phyloP scores from a whole-genome alignment of 2,113 vertebrate species.

The Sturnira hondurensis region DNA sequence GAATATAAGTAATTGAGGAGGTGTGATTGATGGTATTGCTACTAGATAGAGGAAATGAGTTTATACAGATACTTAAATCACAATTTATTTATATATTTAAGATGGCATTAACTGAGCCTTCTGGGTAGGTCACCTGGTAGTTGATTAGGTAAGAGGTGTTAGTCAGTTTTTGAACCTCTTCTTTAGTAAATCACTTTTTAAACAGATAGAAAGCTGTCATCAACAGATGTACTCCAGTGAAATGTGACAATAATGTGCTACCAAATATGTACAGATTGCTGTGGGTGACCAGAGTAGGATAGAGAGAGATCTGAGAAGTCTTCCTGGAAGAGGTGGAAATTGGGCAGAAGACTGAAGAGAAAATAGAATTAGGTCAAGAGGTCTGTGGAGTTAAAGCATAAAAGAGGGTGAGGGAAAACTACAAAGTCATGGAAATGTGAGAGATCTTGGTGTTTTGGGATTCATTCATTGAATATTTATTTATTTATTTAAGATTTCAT shows the following conservation, averaged over 20 bases:
- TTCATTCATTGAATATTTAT: background rate
- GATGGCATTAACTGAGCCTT: background rate
- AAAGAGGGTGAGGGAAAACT: background rate
- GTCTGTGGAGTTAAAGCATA: background rate
- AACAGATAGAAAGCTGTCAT: background rate
- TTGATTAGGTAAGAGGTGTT: background rate
- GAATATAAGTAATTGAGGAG: background rate
- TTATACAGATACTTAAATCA: background rate
- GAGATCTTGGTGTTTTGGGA: background rate
- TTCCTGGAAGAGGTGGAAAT: background rate
- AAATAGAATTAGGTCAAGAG: background rate
- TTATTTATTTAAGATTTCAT: no score
- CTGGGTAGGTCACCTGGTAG: background rate
- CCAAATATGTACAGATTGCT: background rate
- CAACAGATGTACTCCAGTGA: background rate
- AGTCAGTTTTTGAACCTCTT: background rate
- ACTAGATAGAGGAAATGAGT: background rate
- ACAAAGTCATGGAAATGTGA: background rate
- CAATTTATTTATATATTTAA: background rate
- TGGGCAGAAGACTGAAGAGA: background rate
- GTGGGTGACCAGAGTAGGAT: background rate
- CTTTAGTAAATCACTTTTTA: background rate
- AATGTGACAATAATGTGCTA: background rate
- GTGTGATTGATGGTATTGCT: background rate
- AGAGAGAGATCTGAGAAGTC: background rate